Evolutionary conservation across 2,797 vertebrate genomes (phyloP).

Genomic region (Garrulus glandarius): DNA sequence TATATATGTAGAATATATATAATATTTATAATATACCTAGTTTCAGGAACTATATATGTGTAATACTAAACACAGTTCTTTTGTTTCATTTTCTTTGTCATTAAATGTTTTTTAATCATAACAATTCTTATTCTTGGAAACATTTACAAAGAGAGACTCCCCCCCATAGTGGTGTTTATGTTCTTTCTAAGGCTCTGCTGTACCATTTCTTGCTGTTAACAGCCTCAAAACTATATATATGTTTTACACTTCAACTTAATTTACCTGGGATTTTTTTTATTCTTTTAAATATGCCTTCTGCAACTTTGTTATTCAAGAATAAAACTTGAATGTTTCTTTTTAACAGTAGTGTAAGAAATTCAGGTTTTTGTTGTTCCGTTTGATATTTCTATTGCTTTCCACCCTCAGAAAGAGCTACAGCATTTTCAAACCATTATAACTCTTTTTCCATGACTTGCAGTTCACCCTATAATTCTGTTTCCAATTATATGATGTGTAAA

Average conservation of each 20-base stretch:
- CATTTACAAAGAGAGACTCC: neutral
- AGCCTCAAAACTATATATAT: neutral
- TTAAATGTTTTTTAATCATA: neutral
- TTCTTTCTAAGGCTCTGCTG: neutral
- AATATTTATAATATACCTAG: neutral
- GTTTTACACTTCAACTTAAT: neutral
- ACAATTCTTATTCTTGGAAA: neutral
- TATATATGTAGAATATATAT: too few species aligned
- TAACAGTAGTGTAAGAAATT: neutral
- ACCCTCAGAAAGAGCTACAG: neutral
- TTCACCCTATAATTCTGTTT: constrained; percentile 45
- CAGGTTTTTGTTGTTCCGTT: neutral
- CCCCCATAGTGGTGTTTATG: neutral
- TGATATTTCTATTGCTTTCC: neutral
- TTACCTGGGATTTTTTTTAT: neutral
- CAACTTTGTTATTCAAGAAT: neutral
- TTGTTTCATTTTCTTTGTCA: neutral
- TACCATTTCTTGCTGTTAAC: neutral
- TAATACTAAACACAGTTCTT: neutral
- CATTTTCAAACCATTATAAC: neutral
- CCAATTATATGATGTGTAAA: constrained; percentile 48
- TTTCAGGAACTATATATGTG: neutral
- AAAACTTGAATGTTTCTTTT: constrained; percentile 11
- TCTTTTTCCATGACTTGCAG: neutral
- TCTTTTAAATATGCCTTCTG: neutral